Evolutionary conservation across 2,888 invertebrate genomes (phyloP).

Genomic region (Yponomeuta evonymella): DNA sequence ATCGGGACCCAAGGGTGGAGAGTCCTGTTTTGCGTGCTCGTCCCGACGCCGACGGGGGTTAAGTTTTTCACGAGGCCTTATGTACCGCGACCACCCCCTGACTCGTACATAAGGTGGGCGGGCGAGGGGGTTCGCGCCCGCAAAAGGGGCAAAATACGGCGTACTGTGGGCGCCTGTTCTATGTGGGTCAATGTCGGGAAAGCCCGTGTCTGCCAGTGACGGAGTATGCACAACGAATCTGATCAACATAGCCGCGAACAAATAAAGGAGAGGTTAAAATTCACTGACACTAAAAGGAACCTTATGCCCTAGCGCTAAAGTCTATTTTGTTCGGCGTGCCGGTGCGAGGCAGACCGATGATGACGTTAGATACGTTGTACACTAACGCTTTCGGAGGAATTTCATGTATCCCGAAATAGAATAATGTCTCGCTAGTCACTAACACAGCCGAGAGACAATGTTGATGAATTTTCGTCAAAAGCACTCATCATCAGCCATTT

Average conservation of each 20-base stretch:
- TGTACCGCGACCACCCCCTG: conserved; percentile 74
- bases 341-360: conserved; percentile 1
- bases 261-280: conserved; percentile 56
- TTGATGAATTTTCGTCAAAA: background rate
- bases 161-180: conserved; percentile 75
- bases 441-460: background rate
- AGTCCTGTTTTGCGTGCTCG: conserved; percentile 75
- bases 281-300: conserved; percentile 32
- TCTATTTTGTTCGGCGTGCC: conserved; percentile 25
- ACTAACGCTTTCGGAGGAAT: conserved; percentile 1
- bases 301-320: conserved; percentile 43
- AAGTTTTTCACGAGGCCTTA: conserved; percentile 76
- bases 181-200: conserved; percentile 78
- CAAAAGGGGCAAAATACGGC: conserved; percentile 77
- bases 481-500: too few species aligned
- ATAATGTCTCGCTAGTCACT: background rate
- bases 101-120: conserved; percentile 74
- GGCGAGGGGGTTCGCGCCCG: conserved; percentile 73
- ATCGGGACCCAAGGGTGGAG: conserved; percentile 57
- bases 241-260: conserved; percentile 71
- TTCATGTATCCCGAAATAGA: background rate
- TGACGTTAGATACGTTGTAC: conserved; percentile 13
- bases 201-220: conserved; percentile 76
- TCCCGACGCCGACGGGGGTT: conserved; percentile 54
- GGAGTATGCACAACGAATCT: conserved; percentile 75